Base-by-base conservation (phyloP, 2,888 invertebrate genomes). In the Baccha elongata region DNA sequence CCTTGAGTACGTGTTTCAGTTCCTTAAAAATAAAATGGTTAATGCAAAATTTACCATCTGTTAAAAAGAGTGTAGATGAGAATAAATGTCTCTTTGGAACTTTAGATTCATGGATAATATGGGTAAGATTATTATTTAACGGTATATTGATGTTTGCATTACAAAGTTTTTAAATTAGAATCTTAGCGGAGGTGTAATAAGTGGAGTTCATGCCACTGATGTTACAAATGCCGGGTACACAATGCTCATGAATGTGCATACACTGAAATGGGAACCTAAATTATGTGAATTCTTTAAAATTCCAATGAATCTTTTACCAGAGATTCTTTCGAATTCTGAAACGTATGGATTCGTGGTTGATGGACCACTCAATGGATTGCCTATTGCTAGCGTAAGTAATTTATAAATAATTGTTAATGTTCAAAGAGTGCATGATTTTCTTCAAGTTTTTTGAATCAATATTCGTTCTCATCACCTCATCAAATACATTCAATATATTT, bases 211-310 rank as follows among this genome's bases (percentile, higher is more conserved):
- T 89, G 91, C 96, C 0, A 99, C 99, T 0, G 99, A 99, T 91
- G 98, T 99, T 0, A 97, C 98, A 32, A 99, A 99, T 91, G 99
- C 99, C 10, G 97, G 98, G 29, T 93, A 99, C 85, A 99, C 99
- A 2, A 96, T 98, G 93, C 92, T 99, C 0, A 98, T 99, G 97
- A 98, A 98, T 88, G 92, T 99, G 62, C 93, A 94, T 85, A 95
- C 94, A n/a, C 91, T 97, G 29, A 92, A 96, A 86, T 99, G 98
- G 98, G 98, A 99, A 90, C 92, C 93, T n/a, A 92, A 94, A 81
- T 91, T 99, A 29, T 94, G 97, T 88, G 93, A 95, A 65, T 98
- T 98, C 89, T 99, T 99, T 90, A 94, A 95, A 85, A 94, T 99
- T 90, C 97, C 98, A 5, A 91, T 92, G 88, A 91, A 93, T 85